Conservation (phyloP, 2,888 invertebrate species). For the Lepidocyrtoides sp. region DNA sequence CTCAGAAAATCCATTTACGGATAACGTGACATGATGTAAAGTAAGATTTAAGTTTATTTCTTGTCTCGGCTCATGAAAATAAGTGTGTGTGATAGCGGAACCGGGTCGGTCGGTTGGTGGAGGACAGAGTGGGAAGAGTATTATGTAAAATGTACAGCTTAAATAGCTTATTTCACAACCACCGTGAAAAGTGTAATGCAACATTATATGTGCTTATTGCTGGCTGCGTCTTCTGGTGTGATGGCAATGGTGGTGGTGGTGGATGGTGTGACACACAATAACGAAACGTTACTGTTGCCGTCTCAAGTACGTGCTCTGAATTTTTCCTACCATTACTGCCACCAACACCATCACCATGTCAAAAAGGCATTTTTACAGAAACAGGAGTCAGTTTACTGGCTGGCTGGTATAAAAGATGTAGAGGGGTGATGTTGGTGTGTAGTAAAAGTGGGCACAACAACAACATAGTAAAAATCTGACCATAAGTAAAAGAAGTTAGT, state of each 20-base stretch:
- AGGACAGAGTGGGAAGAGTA: slow-evolving; percentile 14
- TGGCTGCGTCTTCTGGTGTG: neutral
- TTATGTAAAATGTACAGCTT: slow-evolving; percentile 54
- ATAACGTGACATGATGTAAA: slow-evolving; percentile 75
- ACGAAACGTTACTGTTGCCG: slow-evolving; percentile 76
- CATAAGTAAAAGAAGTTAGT: slow-evolving; percentile 2
- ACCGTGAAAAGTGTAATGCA: slow-evolving; percentile 68
- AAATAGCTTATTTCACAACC: slow-evolving; percentile 70
- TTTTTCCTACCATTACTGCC: slow-evolving; percentile 42
- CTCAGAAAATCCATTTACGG: slow-evolving; percentile 75
- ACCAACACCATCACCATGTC: slow-evolving; percentile 49
- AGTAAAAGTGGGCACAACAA: slow-evolving; percentile 24
- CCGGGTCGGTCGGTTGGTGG: slow-evolving; percentile 38
- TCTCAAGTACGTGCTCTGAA: slow-evolving; percentile 73
- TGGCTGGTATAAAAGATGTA: no score
- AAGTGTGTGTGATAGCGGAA: slow-evolving; percentile 52
- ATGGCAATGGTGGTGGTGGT: slow-evolving; percentile 23
- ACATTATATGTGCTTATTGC: neutral
- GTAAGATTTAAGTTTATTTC: slow-evolving; percentile 77
- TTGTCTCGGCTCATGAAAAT: slow-evolving; percentile 71
- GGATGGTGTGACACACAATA: slow-evolving; percentile 69
- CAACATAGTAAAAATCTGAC: slow-evolving; percentile 23
- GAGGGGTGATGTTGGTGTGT: slow-evolving; percentile 4
- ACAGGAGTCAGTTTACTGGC: neutral
- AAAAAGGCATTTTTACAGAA: slow-evolving; percentile 29